Base-by-base conservation (phyloP, 2,888 invertebrate species). In the Pedicia rivosa region DNA sequence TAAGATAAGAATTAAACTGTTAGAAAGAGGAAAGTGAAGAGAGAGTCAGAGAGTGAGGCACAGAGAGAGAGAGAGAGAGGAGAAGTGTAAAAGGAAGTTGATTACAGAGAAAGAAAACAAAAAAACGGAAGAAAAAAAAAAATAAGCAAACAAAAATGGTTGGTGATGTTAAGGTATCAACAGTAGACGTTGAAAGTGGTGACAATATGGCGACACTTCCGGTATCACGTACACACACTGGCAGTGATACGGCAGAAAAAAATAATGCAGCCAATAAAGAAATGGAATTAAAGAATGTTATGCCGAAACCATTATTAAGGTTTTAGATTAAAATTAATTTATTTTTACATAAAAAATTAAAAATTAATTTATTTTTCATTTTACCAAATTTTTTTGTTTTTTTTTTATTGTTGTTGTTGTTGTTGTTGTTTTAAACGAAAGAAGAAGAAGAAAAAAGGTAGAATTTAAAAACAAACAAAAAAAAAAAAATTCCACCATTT, bases 131-230 rank as follows among this genome's bases (percentile, higher is more conserved):
- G n/a, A 25, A 37, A 30, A 26, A 31, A 14, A 22, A 34, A 47
- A 36, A 25, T 13, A 30, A 33, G n/a, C 12, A 20, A 12, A 14
- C 13, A 5, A 39, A 41, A 47, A 72, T 73, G 71, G 69, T 70
- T 49, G 74, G 72, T 59, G 83, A 86, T 66, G 78, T 84, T 63
- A 86, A 84, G 70, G 83, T 86, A 62, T 79, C 86, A 49, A 86
- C 86, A 41, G 87, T 87, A 51, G 84, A 86, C 63, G 72, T 83
- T 53, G 86, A 86, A 64, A 71, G 80, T 47, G 78, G 80, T 50
- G 83, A 84, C 70, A 84, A 86, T 57, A 84, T 84, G 77, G 86
- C 84, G 60, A 86, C 86, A 29, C 70, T 86, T 61, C 86, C 84
- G 49, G 84, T 84, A 41, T 81, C 81, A 43, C 74, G 81, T 54